phyloP scores from a whole-genome alignment of 2,888 invertebrate species.

The Zonitis immaculata region DNA sequence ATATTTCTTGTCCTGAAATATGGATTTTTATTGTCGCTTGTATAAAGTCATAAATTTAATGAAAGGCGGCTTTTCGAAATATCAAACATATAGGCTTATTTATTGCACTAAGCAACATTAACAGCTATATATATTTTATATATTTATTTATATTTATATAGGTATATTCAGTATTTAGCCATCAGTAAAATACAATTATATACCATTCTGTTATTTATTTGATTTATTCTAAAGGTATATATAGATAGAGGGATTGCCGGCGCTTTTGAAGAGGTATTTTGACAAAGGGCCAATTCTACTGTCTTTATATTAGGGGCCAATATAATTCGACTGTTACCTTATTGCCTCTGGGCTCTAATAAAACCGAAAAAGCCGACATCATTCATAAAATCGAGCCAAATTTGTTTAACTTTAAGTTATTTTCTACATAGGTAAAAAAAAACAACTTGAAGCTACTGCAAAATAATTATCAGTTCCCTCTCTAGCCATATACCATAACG shows the following conservation, averaged over 20 bases:
- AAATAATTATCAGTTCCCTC: neutral
- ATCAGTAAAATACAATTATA: slow-evolving; percentile 43
- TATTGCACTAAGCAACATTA: slow-evolving; percentile 32
- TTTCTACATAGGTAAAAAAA: too few species aligned
- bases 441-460: neutral
- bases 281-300: slow-evolving; percentile 28
- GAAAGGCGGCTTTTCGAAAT: slow-evolving; percentile 35
- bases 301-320: slow-evolving; percentile 17
- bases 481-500: slow-evolving; percentile 2
- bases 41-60: slow-evolving; percentile 42
- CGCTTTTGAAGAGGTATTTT: slow-evolving; percentile 35
- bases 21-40: slow-evolving; percentile 40
- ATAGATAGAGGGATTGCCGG: slow-evolving; percentile 27
- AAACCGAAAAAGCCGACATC: slow-evolving; percentile 3
- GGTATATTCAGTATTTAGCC: slow-evolving; percentile 28
- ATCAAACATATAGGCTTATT: slow-evolving; percentile 32
- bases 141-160: too few species aligned
- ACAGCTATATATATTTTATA: slow-evolving; percentile 26
- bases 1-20: slow-evolving; percentile 38
- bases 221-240: slow-evolving; percentile 35
- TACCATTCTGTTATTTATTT: slow-evolving; percentile 36
- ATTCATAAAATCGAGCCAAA: neutral
- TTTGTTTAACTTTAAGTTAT: too few species aligned
- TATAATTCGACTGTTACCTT: slow-evolving; percentile 16
- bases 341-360: slow-evolving; percentile 14